Evolutionary conservation across 2,113 vertebrate species (phyloP), one percentile per base, ranked within the genome.

Genomic region (Sinocyclocheilus anophthalmus): DNA sequence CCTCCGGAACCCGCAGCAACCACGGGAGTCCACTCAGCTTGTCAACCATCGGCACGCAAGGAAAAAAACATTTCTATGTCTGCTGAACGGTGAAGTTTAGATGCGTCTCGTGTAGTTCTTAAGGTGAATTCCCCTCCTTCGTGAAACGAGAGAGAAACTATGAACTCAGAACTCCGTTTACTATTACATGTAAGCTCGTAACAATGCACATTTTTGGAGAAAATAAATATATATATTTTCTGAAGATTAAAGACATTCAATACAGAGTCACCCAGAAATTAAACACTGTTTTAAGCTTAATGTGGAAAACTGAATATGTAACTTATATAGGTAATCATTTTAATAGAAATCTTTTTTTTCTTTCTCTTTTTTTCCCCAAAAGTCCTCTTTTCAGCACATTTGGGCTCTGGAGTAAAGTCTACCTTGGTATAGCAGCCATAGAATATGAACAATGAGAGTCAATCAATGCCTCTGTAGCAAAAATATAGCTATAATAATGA

Each of bases 361-460:
- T 33, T 70, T 14, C 16, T 48, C 20, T 50, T 48, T 26, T 69
- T n/a, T 42, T 42, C 1, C 26, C 70, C 20, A 57, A 83, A 86
- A 89, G 87, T 79, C 83, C 63, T 67, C 76, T 48, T 89, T 89
- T 85, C 61, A 18, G 84, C 88, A 90, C 50, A 88, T 45, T 91
- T 88, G 90, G 91, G 88, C 88, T 91, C 88, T 91, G 89, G 85
- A 90, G 90, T 89, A 88, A 89, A 90, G 91, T 89, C 92, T 87
- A 88, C 90, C 80, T 92, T 87, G 50, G 48, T 93, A 92, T 92
- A 93, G 92, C 92, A 94, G 93, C 94, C 92, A 89, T 91, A 88
- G 86, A 84, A 86, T 84, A 89, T 24, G 77, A 76, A 84, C 76
- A 81, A 75, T 78, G 63, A 78, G 39, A 81, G 73, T 70, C 86